Evolutionary conservation across 2,888 invertebrate species (phyloP).

Genomic region (Oligia latruncula): DNA sequence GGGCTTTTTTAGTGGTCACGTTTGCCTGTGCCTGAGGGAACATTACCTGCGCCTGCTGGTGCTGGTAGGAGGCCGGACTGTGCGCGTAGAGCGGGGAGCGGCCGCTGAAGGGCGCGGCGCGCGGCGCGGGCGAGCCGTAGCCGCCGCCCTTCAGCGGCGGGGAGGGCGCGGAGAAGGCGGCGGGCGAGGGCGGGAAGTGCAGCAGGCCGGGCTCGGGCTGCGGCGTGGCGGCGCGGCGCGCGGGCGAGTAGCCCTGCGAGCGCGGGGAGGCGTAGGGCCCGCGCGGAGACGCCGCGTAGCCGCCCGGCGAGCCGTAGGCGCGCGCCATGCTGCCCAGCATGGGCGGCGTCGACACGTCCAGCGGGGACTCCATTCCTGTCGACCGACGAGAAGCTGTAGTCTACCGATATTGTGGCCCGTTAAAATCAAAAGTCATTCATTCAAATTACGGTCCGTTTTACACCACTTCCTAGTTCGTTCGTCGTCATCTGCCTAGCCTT

Average conservation of each 20-base stretch:
- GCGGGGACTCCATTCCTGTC: constrained; percentile 75
- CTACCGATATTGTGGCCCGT: neutral
- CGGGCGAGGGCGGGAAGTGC: constrained; percentile 77
- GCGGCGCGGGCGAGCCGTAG: constrained; percentile 74
- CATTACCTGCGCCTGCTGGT: constrained; percentile 66
- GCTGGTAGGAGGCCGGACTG: constrained; percentile 77
- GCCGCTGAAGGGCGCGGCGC: constrained; percentile 75
- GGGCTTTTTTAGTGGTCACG: no score
- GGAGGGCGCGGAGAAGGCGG: constrained; percentile 76
- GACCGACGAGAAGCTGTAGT: rapidly evolving
- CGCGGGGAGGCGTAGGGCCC: constrained; percentile 86
- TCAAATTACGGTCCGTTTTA: neutral
- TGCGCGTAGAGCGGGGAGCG: constrained; percentile 75
- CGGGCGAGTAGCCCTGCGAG: constrained; percentile 81
- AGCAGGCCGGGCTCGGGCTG: constrained; percentile 62
- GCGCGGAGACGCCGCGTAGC: constrained; percentile 79
- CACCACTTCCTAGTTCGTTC: neutral
- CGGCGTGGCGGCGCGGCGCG: constrained; percentile 78
- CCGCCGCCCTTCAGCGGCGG: constrained; percentile 70
- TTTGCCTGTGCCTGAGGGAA: constrained; percentile 56
- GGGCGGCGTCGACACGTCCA: constrained; percentile 73
- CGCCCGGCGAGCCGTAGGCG: constrained; percentile 73
- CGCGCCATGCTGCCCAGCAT: constrained; percentile 64
- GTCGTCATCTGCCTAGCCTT: no score
- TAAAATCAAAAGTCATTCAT: no score